Evolutionary conservation across 2,113 vertebrate genomes (phyloP), one percentile per base, ranked within the genome.

Genomic region (Plecotus auritus): DNA sequence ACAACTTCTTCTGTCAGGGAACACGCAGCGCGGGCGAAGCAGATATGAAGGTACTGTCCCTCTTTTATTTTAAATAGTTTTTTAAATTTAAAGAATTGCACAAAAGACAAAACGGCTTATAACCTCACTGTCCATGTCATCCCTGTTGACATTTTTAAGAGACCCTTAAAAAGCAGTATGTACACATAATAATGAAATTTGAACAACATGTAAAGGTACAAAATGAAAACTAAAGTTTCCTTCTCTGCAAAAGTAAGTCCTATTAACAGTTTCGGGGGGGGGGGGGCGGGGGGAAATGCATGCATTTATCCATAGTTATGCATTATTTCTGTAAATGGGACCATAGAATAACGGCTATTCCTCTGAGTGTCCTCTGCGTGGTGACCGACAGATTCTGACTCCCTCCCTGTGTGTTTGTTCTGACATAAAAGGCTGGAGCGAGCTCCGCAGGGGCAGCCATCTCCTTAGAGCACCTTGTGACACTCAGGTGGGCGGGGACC

Each of bases 1-100:
- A 99, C 98, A 99, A 98, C 98, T 99, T 99, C 98, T 99, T 99
- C 98, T 99, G 99, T 96, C 99, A 99, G 98, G 98, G 99, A 96
- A 99, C 99, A 0, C 99, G 98, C 97, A 99, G 99, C 7, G 98
- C 98, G 61, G 99, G 98, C 87, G 99, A 99, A 90, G 98, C 98
- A 0, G 99, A 99, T 91, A 98, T 98, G 94, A 99, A 99, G 99
- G 99, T 99, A 98, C 96, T 0, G 0, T 96, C 74, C 93, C 23
- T 72, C 32, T 90, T 0, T 0, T 18, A 13, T 8, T 73, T 13
- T 26, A 47, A 84, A 9, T 9, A 9, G 1, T 80, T 64, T 80
- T 61, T 16, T 0, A 32, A 76, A 51, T 49, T 61, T 49, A 92
- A 67, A 6, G 82, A 82, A 49, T 76, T 70, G 23, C 5, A 32